Evolutionary conservation across 2,113 vertebrate genomes (phyloP).

Genomic region (Alouatta palliata): DNA sequence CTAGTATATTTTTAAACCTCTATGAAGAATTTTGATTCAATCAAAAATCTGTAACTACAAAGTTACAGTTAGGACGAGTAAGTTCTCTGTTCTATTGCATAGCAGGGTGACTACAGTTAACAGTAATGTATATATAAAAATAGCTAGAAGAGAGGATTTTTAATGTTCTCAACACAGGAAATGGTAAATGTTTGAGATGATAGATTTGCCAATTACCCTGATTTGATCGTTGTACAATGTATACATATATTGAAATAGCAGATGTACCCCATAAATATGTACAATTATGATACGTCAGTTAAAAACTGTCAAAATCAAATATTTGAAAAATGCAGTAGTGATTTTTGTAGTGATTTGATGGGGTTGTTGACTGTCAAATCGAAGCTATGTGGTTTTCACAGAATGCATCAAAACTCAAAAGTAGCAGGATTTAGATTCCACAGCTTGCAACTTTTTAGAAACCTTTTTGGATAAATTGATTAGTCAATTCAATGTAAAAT

Average conservation of each 20-base stretch:
- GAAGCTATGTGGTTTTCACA: not conserved
- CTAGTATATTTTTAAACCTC: not conserved
- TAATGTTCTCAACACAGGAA: not conserved
- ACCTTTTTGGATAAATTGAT: conserved; percentile 44
- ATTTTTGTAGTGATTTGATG: not conserved
- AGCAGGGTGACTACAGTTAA: not conserved
- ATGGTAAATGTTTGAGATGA: not conserved
- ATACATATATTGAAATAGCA: not conserved
- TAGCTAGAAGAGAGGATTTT: not conserved
- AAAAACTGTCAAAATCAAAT: conserved; percentile 17
- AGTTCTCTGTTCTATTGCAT: not conserved
- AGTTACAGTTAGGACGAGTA: not conserved
- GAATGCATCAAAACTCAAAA: conserved; percentile 21
- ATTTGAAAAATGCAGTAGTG: not conserved
- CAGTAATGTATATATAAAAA: not conserved
- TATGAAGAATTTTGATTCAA: conserved; percentile 8
- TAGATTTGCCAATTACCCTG: not conserved
- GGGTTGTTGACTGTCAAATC: conserved; percentile 5
- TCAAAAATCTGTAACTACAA: not conserved
- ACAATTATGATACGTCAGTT: not conserved
- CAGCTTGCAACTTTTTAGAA: conserved; percentile 15
- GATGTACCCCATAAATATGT: not conserved
- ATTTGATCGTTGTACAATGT: not conserved
- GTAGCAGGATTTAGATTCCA: not conserved
- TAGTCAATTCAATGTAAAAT: conserved; percentile 5